Conservation (phyloP, 2,113 vertebrate species). For the Chaetodon trifascialis region DNA sequence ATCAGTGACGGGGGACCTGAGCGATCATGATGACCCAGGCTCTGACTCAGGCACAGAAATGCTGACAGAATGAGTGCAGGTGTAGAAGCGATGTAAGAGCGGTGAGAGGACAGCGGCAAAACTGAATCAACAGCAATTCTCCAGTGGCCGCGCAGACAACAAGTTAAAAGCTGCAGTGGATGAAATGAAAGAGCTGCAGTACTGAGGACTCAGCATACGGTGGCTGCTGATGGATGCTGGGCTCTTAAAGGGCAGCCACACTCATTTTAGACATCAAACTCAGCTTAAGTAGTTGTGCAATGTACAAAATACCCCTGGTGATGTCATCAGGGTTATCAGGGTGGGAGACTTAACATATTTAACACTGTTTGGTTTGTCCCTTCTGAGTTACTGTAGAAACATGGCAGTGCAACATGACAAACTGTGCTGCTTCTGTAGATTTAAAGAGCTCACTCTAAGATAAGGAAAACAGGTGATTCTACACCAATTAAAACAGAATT, state of each 20-base stretch:
- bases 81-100: slow-evolving; percentile 26
- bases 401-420: no score
- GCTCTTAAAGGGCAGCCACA: background rate
- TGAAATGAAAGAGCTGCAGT: background rate
- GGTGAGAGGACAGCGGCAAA: slow-evolving; percentile 28
- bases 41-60: slow-evolving; percentile 28
- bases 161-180: slow-evolving; percentile 17
- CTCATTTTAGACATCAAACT: background rate
- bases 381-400: no score
- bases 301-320: background rate
- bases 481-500: no score
- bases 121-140: slow-evolving; percentile 44
- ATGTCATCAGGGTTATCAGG: no score
- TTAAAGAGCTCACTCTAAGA: no score
- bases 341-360: no score
- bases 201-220: background rate
- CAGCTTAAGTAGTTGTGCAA: background rate
- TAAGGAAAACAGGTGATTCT: no score
- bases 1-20: slow-evolving; percentile 28
- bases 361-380: no score
- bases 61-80: slow-evolving; percentile 48
- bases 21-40: slow-evolving; percentile 33
- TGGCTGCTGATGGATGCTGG: slow-evolving; percentile 10
- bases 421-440: no score
- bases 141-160: background rate